A percentile compares a stretch with the other conserved stretches of the same genome.
Evolutionary conservation across 2,888 invertebrate species (phyloP).

Genomic region (Allacma fusca): DNA sequence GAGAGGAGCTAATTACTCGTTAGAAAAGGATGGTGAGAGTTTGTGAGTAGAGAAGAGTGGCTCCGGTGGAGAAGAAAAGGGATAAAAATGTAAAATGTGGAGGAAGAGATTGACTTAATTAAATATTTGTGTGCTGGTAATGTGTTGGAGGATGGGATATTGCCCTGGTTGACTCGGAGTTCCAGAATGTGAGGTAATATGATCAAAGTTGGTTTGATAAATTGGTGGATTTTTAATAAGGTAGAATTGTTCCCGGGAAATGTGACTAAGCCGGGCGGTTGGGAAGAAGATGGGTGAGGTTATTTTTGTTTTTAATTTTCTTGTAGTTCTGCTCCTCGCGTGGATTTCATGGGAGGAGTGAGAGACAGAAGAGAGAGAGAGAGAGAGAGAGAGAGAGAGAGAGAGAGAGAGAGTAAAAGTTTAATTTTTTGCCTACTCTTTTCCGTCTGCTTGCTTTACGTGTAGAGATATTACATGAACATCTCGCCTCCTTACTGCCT

Average conservation of each 20-base stretch:
- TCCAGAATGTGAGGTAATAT: neutral
- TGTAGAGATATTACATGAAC: too few species aligned
- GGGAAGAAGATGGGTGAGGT: neutral
- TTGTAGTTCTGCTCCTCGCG: too few species aligned
- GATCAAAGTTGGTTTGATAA: neutral
- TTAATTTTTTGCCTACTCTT: slow-evolving; percentile 9
- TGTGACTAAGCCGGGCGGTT: neutral
- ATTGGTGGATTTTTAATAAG: neutral
- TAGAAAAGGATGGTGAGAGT: too few species aligned
- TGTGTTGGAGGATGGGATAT: neutral
- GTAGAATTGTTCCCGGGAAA: neutral
- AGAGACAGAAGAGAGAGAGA: too few species aligned
- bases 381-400: neutral
- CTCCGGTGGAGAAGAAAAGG: neutral
- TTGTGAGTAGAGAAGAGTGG: too few species aligned
- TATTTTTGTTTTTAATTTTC: slow-evolving; percentile 2
- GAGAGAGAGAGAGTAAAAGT: neutral
- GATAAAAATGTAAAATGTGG: neutral
- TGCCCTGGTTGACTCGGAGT: neutral
- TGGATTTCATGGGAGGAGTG: neutral
- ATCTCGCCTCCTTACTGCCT: neutral
- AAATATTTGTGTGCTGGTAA: neutral
- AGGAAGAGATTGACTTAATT: neutral
- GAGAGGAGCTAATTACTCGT: too few species aligned
- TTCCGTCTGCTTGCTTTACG: too few species aligned